Conservation (phyloP, 2,113 vertebrate species). For the Pterocles orientalis region DNA sequence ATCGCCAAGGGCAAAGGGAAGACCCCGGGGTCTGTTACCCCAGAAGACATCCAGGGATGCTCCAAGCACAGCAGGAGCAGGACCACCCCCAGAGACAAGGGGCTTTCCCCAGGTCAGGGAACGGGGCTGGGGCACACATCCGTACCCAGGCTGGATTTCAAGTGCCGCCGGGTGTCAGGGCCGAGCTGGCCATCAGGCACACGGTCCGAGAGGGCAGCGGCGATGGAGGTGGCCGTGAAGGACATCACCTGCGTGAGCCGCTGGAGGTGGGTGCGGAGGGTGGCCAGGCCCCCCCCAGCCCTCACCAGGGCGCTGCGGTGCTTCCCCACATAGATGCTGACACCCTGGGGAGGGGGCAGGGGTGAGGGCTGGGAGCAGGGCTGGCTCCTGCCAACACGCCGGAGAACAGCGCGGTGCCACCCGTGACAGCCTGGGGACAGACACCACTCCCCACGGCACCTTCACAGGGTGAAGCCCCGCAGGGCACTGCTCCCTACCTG, state of each 20-base stretch:
- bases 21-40: accelerated
- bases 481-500: slow-evolving; percentile 73
- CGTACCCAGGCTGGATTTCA: slow-evolving; percentile 94
- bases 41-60: background rate
- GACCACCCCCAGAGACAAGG: accelerated
- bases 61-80: background rate
- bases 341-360: slow-evolving; percentile 67
- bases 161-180: slow-evolving; percentile 85
- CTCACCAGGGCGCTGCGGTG: slow-evolving; percentile 82
- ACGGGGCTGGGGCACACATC: accelerated
- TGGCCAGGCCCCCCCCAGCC: slow-evolving; percentile 49
- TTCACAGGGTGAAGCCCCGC: accelerated
- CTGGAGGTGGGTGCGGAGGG: slow-evolving; percentile 72
- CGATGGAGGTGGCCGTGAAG: slow-evolving; percentile 84
- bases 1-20: background rate
- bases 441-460: background rate
- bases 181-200: slow-evolving; percentile 78
- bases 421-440: background rate
- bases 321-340: slow-evolving; percentile 83
- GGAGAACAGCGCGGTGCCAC: background rate
- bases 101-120: background rate
- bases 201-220: slow-evolving; percentile 83
- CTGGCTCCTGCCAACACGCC: background rate
- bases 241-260: slow-evolving; percentile 87
- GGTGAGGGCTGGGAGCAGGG: background rate